Evolutionary conservation across 2,797 vertebrate species (phyloP).

Genomic region (Acestrorhynchus altus): DNA sequence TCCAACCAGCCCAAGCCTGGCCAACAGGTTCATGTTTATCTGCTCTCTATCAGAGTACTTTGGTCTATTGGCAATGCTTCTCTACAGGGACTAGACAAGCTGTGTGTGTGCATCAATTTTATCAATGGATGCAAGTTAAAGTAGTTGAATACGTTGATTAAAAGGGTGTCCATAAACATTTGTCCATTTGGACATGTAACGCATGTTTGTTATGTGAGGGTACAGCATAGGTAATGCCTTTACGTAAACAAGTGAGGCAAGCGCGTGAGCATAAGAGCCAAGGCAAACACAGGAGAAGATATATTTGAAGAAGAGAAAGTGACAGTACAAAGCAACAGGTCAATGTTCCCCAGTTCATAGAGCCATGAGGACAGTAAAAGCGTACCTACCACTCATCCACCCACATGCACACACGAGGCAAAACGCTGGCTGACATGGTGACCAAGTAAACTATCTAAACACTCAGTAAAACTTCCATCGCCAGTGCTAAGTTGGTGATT

Average conservation of each 20-base stretch:
- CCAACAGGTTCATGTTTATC: no score
- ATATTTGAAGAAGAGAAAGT: slow-evolving; percentile 82
- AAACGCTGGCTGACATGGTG: slow-evolving; percentile 1
- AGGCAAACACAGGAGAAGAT: slow-evolving; percentile 74
- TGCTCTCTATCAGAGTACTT: no score
- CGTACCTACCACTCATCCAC: slow-evolving; percentile 60
- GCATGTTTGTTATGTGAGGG: slow-evolving; percentile 28
- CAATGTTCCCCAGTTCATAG: slow-evolving; percentile 77
- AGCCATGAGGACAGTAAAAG: slow-evolving; percentile 68
- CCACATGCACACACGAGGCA: slow-evolving; percentile 28
- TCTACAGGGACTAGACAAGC: no score
- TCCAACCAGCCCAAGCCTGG: no score
- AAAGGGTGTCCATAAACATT: no score
- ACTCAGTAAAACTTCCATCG: background rate
- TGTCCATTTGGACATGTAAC: no score
- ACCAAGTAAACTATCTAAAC: slow-evolving; percentile 7
- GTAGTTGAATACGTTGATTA: no score
- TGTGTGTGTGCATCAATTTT: no score
- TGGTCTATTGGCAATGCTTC: no score
- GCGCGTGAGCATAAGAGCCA: slow-evolving; percentile 61
- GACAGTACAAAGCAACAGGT: slow-evolving; percentile 76
- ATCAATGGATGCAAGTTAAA: no score
- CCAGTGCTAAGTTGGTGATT: background rate
- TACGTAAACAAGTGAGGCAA: slow-evolving; percentile 60
- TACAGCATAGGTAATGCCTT: slow-evolving; percentile 38